phyloP scores from a whole-genome alignment of 2,888 invertebrate species.

The Scaptomyza flava region DNA sequence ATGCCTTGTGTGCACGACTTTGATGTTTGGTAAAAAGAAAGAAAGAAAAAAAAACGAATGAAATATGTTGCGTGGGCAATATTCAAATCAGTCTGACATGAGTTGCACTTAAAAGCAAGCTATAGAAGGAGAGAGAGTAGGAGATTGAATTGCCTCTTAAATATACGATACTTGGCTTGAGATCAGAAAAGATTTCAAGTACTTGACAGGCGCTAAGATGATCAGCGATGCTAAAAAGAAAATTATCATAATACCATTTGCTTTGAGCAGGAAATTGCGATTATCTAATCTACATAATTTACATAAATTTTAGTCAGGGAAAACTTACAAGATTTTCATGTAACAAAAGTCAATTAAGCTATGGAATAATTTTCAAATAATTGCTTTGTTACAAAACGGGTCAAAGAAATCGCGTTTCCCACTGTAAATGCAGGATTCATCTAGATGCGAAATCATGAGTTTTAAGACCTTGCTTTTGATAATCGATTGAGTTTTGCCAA shows the following conservation, averaged over 20 bases:
- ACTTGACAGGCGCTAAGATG: constrained; percentile 54
- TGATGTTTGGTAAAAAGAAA: constrained; percentile 62
- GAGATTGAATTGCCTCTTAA: constrained; percentile 44
- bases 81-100: constrained; percentile 69
- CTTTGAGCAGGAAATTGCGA: constrained; percentile 35
- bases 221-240: constrained; percentile 18
- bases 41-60: constrained; percentile 24
- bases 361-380: not conserved
- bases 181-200: constrained; percentile 20
- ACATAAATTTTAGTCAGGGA: not conserved
- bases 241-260: constrained; percentile 48
- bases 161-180: constrained; percentile 34
- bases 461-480: too few relatives aligned
- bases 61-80: constrained; percentile 66
- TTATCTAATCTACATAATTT: constrained; percentile 12
- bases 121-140: not conserved
- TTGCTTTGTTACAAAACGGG: not conserved
- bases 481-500: too few relatives aligned
- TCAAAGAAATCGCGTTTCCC: not conserved
- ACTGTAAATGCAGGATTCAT: too few relatives aligned
- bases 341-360: not conserved
- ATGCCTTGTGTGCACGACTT: constrained; percentile 61
- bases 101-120: constrained; percentile 36
- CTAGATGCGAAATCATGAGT: too few relatives aligned
- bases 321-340: not conserved